Evolutionary conservation across 2,888 invertebrate species (phyloP).

Genomic region (Stenchaetothrips biformis): DNA sequence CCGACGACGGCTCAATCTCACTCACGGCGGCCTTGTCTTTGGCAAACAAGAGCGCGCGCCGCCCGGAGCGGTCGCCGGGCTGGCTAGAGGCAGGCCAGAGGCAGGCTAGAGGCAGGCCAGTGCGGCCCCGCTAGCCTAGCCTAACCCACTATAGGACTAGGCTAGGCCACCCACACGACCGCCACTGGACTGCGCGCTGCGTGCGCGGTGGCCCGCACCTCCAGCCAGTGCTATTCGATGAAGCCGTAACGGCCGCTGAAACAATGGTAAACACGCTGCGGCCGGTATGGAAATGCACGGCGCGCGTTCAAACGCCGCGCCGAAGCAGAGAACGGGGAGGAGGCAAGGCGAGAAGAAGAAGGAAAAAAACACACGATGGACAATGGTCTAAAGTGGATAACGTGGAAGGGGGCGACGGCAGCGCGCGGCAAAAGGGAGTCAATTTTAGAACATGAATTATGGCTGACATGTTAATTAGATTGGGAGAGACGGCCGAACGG

Average conservation of each 20-base stretch:
- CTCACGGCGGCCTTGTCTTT: too few relatives aligned
- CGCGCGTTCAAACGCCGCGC: background rate
- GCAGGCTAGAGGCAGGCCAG: too few relatives aligned
- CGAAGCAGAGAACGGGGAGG: background rate
- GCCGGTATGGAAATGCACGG: background rate
- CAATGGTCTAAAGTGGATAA: conserved; percentile 4
- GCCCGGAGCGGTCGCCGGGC: too few relatives aligned
- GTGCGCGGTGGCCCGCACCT: background rate
- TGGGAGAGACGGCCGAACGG: background rate
- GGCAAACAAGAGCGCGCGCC: too few relatives aligned
- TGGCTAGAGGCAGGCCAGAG: too few relatives aligned
- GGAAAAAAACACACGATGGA: background rate
- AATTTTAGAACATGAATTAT: conserved; percentile 25
- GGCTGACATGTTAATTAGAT: conserved; percentile 25
- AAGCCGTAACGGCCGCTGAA: background rate
- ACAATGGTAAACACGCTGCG: conserved; percentile 1
- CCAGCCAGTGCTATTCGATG: background rate
- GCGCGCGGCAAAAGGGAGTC: conserved; percentile 23
- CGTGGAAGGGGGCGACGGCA: background rate
- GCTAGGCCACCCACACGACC: too few relatives aligned
- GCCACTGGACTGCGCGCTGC: background rate
- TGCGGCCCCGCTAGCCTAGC: too few relatives aligned
- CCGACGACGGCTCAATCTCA: too few relatives aligned
- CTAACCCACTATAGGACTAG: too few relatives aligned
- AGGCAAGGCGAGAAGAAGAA: background rate